phyloP scores from a whole-genome alignment of 1,140 invertebrate species.

The Tetragnatha versicolor region DNA sequence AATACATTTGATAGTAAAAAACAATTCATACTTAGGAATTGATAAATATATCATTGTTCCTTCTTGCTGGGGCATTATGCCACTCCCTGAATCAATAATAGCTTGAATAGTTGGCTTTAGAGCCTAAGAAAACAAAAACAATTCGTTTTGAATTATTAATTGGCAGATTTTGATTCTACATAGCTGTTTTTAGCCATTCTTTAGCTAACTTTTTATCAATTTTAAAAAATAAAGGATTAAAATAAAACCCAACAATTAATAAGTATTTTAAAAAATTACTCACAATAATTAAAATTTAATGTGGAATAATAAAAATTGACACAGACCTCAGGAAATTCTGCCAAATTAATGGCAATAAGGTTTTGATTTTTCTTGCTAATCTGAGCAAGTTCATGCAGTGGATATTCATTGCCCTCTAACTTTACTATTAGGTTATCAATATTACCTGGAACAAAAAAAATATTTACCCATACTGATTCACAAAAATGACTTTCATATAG shows the following conservation, averaged over 20 bases:
- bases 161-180: not conserved
- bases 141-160: not conserved
- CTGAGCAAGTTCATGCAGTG: constrained; percentile 87
- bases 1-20: too few relatives aligned
- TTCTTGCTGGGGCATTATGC: constrained; percentile 93
- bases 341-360: constrained; percentile 81
- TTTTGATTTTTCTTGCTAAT: constrained; percentile 86
- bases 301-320: too few relatives aligned
- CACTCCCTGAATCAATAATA: constrained; percentile 82
- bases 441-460: constrained; percentile 66
- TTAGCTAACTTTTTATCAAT: too few relatives aligned
- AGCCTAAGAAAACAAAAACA: constrained; percentile 64
- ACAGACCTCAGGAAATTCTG: constrained; percentile 76
- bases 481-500: not conserved
- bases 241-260: not conserved
- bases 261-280: not conserved
- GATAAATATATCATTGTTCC: constrained; percentile 87
- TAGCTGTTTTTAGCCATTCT: too few relatives aligned
- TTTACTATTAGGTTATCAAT: constrained; percentile 79
- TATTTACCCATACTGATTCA: constrained; percentile 50
- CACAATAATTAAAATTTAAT: not conserved
- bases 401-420: constrained; percentile 81
- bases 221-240: not conserved
- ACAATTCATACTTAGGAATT: constrained; percentile 78
- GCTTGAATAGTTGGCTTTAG: constrained; percentile 79